A percentile compares a stretch with the other conserved stretches of the same genome.
These are phyloP conservation scores for Epizoanthus scotinus DNA, from an alignment of 92 coral and sea anemone genomes.

Conservation along the genomic window DNA sequence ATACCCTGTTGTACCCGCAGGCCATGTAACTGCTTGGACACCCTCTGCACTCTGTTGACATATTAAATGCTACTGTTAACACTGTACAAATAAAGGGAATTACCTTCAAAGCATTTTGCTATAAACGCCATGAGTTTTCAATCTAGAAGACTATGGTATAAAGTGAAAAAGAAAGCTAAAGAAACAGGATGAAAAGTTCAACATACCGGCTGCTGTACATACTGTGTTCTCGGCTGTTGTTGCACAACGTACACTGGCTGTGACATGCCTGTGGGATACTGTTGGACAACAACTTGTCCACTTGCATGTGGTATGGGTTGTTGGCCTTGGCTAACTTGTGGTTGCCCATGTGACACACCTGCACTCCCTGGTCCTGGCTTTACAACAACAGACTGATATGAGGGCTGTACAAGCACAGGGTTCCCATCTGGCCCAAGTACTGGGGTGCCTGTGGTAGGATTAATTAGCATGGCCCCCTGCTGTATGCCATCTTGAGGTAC, in stretches of 20 bases:
- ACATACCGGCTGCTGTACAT: constrained; percentile 76
- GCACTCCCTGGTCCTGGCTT: constrained; percentile 70
- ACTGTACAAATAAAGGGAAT: not conserved
- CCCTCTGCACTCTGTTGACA: constrained; percentile 64
- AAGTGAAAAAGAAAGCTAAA: not conserved
- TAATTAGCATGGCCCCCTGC: constrained; percentile 80
- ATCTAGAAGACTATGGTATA: no score
- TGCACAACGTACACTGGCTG: constrained; percentile 83
- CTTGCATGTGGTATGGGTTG: constrained; percentile 51
- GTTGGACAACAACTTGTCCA: constrained; percentile 45
- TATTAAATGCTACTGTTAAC: not conserved
- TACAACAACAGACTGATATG: constrained; percentile 78
- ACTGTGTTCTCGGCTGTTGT: constrained; percentile 65
- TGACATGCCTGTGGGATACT: constrained; percentile 68
- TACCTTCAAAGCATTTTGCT: no score
- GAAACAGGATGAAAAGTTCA: constrained; percentile 1
- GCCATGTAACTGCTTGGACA: constrained; percentile 58
- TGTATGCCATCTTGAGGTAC: constrained; percentile 73
- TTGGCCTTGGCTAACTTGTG: constrained; percentile 59
- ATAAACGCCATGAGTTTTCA: no score
- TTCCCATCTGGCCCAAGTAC: constrained; percentile 84
- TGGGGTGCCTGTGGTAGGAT: constrained; percentile 79
- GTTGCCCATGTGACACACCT: constrained; percentile 48
- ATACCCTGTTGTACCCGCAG: constrained; percentile 61
- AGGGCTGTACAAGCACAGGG: constrained; percentile 69